phyloP scores from a whole-genome alignment of 2,113 vertebrate genomes.

The Aphyosemion australe region DNA sequence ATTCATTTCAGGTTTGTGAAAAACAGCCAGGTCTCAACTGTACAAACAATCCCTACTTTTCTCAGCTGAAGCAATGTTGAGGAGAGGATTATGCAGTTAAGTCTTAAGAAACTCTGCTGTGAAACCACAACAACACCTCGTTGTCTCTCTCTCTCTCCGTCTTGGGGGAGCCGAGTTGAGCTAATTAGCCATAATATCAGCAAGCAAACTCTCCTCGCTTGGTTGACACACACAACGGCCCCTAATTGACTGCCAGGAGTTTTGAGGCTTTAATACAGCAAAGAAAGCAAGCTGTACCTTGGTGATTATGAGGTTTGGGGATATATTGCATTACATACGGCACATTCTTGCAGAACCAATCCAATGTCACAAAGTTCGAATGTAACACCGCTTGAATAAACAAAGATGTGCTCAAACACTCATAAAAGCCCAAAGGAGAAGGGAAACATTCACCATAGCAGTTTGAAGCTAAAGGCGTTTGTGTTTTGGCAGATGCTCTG shows the following conservation, averaged over 20 bases:
- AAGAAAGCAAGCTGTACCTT: slow-evolving; percentile 73
- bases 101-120: slow-evolving; percentile 57
- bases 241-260: slow-evolving; percentile 76
- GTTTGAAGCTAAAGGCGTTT: slow-evolving; percentile 51
- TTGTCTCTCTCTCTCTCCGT: slow-evolving; percentile 63
- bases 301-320: slow-evolving; percentile 74
- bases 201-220: slow-evolving; percentile 74
- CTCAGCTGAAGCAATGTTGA: slow-evolving; percentile 37
- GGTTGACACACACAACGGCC: slow-evolving; percentile 68
- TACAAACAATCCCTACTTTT: slow-evolving; percentile 46
- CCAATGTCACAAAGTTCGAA: slow-evolving; percentile 69
- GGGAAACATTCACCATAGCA: slow-evolving; percentile 42
- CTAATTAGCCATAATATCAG: slow-evolving; percentile 80
- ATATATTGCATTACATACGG: slow-evolving; percentile 60
- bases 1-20: slow-evolving; percentile 32
- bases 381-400: slow-evolving; percentile 63
- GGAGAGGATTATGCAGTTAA: slow-evolving; percentile 56
- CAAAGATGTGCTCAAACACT: slow-evolving; percentile 65
- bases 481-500: slow-evolving; percentile 40
- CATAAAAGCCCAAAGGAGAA: slow-evolving; percentile 55
- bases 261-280: slow-evolving; percentile 69
- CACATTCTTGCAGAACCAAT: slow-evolving; percentile 71
- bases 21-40: slow-evolving; percentile 33
- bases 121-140: slow-evolving; percentile 68
- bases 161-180: slow-evolving; percentile 72